Evolutionary conservation across 2,797 vertebrate genomes (phyloP).

Genomic region (Megalops cyprinoides): DNA sequence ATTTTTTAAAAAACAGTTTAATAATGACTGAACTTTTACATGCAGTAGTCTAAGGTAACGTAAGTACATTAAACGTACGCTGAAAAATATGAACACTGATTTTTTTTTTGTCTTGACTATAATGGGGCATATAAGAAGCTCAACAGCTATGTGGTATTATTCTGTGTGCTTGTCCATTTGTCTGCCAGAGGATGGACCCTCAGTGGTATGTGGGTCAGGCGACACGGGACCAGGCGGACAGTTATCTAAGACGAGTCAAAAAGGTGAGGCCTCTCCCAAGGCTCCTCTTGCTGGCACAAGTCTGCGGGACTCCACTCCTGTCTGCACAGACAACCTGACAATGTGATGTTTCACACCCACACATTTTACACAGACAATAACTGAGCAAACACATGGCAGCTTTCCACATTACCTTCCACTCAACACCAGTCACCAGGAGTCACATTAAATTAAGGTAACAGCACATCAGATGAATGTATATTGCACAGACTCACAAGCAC

Average conservation of each 20-base stretch:
- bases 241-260: slow-evolving; percentile 77
- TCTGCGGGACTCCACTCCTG: background rate
- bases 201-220: slow-evolving; percentile 85
- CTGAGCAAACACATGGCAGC: background rate
- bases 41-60: too few species aligned
- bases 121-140: too few species aligned
- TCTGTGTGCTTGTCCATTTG: slow-evolving; percentile 33
- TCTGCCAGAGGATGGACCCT: slow-evolving; percentile 65
- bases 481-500: too few species aligned
- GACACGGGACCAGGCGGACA: slow-evolving; percentile 82
- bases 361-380: background rate
- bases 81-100: too few species aligned
- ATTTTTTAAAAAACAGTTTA: background rate
- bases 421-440: too few species aligned
- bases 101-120: too few species aligned
- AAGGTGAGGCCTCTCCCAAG: slow-evolving; percentile 70
- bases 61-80: background rate
- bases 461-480: too few species aligned
- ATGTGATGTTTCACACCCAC: background rate
- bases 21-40: background rate
- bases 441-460: too few species aligned
- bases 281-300: too few species aligned
- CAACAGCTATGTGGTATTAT: too few species aligned
- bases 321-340: background rate
- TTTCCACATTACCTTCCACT: background rate